Base-by-base conservation (phyloP, 2,113 vertebrate species). In the Anolis carolinensis region DNA sequence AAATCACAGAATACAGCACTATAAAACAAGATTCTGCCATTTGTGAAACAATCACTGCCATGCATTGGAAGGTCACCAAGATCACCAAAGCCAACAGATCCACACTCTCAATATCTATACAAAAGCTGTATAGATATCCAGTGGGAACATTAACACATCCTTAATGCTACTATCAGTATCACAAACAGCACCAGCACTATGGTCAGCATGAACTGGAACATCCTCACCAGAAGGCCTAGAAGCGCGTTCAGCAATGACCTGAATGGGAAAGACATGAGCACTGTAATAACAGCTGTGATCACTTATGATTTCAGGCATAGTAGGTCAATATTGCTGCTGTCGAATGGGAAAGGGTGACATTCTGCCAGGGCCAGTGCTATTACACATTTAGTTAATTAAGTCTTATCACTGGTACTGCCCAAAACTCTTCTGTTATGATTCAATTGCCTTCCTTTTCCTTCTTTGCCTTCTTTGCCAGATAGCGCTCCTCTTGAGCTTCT, bases 1-100 rank as follows among this genome's bases (percentile, higher is more conserved):
- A 79, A 79, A 21, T 18, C 30, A 73, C 70, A 34, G 27, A 14
- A 48, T 3, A 44, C 67, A 34, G 18, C n/a, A 36, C 68, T 50
- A 48, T 18, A 48, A 36, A 23, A 36, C 36, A 86, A 71, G 27
- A 70, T 30, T 39, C 50, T 50, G 55, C 25, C 67, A 68, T 59
- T 30, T 62, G 50, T 71, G 48, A 27, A 50, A 85, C 68, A 55
- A 71, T 48, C 71, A 68, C 62, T 52, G 59, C 70, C 78, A 67
- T 86, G 78, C 85, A 74, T 34, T 81, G 73, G 59, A 81, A 86
- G 30, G 59, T 34, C 70, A 44, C 7, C n/a, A 80, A 27, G 11
- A 72, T 52, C 81, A 50, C 44, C 48, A 44, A 81, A 75, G 44
- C 70, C 63, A 84, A 59, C 13, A 75, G 5, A 14, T 30, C 59